These are phyloP conservation scores for Pseudomugil gertrudae DNA, from an alignment of 2,797 vertebrate species.

Conservation along the genomic window DNA sequence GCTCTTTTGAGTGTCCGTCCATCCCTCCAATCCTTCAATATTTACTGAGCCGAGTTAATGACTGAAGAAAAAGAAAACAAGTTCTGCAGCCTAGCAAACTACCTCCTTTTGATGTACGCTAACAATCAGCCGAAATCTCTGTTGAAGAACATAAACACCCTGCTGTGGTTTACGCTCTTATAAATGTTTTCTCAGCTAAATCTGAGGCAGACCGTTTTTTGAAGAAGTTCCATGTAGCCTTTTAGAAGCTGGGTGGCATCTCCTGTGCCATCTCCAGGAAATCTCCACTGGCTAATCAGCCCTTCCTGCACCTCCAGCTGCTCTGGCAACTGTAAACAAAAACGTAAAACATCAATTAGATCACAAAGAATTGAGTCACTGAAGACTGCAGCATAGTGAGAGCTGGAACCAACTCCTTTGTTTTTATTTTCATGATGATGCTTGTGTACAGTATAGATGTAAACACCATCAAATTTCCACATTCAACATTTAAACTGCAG, in stretches of 20 bases:
- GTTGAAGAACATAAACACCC: slow-evolving; percentile 41
- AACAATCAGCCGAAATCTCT: slow-evolving; percentile 47
- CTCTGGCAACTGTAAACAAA: slow-evolving; percentile 84
- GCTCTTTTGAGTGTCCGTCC: slow-evolving; percentile 42
- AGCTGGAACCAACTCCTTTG: neutral
- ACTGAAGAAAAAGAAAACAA: slow-evolving; percentile 1
- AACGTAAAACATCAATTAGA: slow-evolving; percentile 7
- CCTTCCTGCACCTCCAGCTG: slow-evolving; percentile 84
- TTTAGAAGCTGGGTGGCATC: slow-evolving; percentile 81
- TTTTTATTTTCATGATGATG: neutral
- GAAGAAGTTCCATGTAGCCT: slow-evolving; percentile 86
- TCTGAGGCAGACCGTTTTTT: slow-evolving; percentile 82
- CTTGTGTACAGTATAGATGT: neutral
- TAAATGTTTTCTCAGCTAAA: slow-evolving; percentile 19
- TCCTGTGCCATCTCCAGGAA: slow-evolving; percentile 82
- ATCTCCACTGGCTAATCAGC: slow-evolving; percentile 89
- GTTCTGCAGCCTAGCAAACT: slow-evolving; percentile 14
- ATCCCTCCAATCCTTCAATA: slow-evolving; percentile 11
- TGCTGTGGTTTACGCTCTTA: slow-evolving; percentile 27
- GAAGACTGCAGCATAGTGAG: neutral
- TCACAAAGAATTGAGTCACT: neutral
- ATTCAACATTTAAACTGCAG: neutral
- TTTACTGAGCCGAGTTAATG: slow-evolving; percentile 33
- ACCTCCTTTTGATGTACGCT: slow-evolving; percentile 54
- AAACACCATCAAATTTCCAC: too few relatives aligned